Conservation (phyloP, 2,888 invertebrate species). For the Agelastica alni region DNA sequence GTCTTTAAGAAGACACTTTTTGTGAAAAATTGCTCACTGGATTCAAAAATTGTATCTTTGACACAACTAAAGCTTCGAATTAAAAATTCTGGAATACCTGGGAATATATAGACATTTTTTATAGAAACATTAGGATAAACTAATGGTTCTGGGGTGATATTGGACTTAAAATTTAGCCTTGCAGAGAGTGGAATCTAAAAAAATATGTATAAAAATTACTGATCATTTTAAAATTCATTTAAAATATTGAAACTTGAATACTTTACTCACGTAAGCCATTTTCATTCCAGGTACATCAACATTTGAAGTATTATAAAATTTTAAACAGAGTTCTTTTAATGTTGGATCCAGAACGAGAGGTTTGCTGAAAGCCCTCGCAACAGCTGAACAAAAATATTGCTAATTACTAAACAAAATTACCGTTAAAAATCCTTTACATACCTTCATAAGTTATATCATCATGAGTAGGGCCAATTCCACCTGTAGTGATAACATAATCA, state of each 20-base stretch:
- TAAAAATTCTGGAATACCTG: constrained; percentile 68
- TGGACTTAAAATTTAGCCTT: constrained; percentile 54
- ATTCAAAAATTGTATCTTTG: constrained; percentile 52
- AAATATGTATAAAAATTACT: too few relatives aligned
- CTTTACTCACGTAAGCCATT: constrained; percentile 51
- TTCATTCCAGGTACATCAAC: constrained; percentile 55
- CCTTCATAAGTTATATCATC: constrained; percentile 78
- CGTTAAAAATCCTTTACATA: constrained; percentile 27
- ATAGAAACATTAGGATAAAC: constrained; percentile 59
- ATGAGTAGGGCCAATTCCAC: constrained; percentile 79
- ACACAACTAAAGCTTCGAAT: constrained; percentile 52
- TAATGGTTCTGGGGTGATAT: constrained; percentile 43
- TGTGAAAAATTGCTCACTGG: constrained; percentile 53
- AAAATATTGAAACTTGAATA: too few relatives aligned
- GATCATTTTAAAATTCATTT: too few relatives aligned
- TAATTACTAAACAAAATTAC: background rate
- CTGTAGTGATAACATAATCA: constrained; percentile 73
- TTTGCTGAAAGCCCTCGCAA: constrained; percentile 61
- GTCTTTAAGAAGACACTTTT: constrained; percentile 57
- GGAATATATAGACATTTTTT: constrained; percentile 70
- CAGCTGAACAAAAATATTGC: constrained; percentile 54
- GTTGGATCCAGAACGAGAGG: constrained; percentile 55
- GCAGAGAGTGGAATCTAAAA: constrained; percentile 60
- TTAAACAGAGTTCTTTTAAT: constrained; percentile 56
- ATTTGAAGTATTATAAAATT: constrained; percentile 55